Evolutionary conservation across 1,140 invertebrate genomes (phyloP), one percentile per base, ranked within the genome.

Genomic region (Drosophila trapezifrons): DNA sequence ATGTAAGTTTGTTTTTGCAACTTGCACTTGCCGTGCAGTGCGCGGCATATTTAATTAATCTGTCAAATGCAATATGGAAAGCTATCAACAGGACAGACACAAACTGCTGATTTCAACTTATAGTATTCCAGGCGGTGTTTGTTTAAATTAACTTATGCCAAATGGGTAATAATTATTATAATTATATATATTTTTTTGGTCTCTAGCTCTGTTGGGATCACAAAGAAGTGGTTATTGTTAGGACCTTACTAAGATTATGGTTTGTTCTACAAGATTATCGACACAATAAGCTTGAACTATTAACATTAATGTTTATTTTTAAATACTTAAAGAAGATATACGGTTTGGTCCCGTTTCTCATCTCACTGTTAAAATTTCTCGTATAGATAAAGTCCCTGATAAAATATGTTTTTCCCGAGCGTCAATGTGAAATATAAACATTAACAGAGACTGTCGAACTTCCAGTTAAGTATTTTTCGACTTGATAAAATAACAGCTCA

Each of bases 31-130:
- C 27, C 18, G 4, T 42, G 52, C 49, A 52, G 18, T 20, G 49
- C 15, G 18, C 17, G 18, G 45, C 54, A 52, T 71, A 73, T 45
- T 59, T 72, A 72, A 54, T 72, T 40, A 52, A 60, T 52, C 29
- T 47, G 22, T 22, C 29, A 42, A 58, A 20, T 37, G 22, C 20
- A 43, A 10, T 54, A 54, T 54, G 59, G 17, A 20, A 13, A 32
- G 40, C 37, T 17, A 64, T 60, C 25, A 60, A 22, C 9, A 6
- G 29, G n/a, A 42, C 9, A 10, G 49, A 22, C n/a, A 25, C 32
- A 54, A 18, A 20, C n/a, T 27, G 20, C 18, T 37, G 51, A 54
- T 52, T 52, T 52, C 1, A 7, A 52, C 18, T 35, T 35, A 17
- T 18, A 52, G 29, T 9, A 32, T 15, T 3, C 6, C 27, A 10